phyloP scores from a whole-genome alignment of 2,888 invertebrate genomes.

The Amiota communis region DNA sequence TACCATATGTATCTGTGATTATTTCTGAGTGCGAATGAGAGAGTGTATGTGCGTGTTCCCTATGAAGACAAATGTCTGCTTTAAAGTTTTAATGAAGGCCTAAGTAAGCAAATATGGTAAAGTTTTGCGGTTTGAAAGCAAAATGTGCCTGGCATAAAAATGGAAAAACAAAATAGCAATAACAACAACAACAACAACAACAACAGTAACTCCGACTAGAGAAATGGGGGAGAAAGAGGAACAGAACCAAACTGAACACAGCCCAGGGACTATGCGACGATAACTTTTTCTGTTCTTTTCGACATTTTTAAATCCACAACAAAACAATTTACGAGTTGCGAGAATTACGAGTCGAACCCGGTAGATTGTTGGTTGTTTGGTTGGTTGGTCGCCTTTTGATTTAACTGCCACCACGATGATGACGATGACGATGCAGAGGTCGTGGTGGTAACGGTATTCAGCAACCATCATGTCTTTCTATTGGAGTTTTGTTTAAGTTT shows the following conservation, averaged over 20 bases:
- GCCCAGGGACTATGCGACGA: conserved; percentile 40
- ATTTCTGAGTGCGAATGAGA: not conserved
- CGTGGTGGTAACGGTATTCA: no score
- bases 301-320: conserved; percentile 27
- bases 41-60: not conserved
- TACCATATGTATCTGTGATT: no score
- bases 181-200: not conserved
- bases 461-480: not conserved
- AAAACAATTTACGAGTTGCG: conserved; percentile 38
- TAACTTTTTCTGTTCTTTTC: not conserved
- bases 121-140: conserved; percentile 39
- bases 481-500: conserved; percentile 33
- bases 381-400: no score
- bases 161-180: not conserved
- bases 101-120: conserved; percentile 47
- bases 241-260: not conserved
- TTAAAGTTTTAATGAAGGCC: conserved; percentile 52
- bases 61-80: conserved; percentile 44
- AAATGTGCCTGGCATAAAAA: conserved; percentile 15
- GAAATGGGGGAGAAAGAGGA: no score
- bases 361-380: no score
- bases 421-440: not conserved
- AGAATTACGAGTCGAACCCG: no score
- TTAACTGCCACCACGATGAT: not conserved
- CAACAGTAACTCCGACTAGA: not conserved